A percentile compares a stretch with the other conserved stretches of the same genome.
Evolutionary conservation across 2,113 vertebrate genomes (phyloP).

Genomic region (Rhagologus leucostigma): DNA sequence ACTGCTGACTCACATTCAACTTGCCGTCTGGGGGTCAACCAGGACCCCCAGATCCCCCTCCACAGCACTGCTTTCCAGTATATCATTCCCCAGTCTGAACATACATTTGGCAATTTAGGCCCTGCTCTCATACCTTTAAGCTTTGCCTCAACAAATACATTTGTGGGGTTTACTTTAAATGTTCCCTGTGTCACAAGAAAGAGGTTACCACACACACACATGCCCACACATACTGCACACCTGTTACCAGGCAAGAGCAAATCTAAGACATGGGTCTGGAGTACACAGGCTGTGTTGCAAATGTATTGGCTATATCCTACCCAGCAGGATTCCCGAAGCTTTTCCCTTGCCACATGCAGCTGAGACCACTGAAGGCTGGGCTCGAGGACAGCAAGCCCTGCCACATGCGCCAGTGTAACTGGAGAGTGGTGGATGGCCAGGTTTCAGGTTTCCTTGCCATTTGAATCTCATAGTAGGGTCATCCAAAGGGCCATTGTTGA

Average conservation of each 20-base stretch:
- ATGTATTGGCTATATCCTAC: not conserved
- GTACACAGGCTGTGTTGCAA: not conserved
- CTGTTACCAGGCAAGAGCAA: not conserved
- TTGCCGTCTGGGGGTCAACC: accelerated
- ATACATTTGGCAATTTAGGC: not conserved
- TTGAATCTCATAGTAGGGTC: slow-evolving; percentile 10
- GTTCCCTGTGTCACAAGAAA: not conserved
- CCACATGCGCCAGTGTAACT: not conserved
- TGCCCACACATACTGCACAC: not conserved
- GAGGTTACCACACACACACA: not conserved
- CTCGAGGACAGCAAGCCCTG: not conserved
- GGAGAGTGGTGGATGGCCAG: not conserved
- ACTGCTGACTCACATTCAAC: accelerated
- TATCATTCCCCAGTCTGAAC: not conserved
- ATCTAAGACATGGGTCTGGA: not conserved
- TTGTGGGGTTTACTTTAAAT: not conserved
- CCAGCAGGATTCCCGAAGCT: not conserved
- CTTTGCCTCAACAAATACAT: not conserved
- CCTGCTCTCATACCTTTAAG: not conserved
- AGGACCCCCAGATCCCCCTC: not conserved
- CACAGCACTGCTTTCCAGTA: accelerated
- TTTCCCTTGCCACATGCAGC: not conserved
- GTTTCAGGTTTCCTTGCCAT: not conserved
- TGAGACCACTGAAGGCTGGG: not conserved
- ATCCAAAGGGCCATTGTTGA: not conserved